phyloP scores from a whole-genome alignment of 2,888 invertebrate genomes.

The Drosophila mimica region DNA sequence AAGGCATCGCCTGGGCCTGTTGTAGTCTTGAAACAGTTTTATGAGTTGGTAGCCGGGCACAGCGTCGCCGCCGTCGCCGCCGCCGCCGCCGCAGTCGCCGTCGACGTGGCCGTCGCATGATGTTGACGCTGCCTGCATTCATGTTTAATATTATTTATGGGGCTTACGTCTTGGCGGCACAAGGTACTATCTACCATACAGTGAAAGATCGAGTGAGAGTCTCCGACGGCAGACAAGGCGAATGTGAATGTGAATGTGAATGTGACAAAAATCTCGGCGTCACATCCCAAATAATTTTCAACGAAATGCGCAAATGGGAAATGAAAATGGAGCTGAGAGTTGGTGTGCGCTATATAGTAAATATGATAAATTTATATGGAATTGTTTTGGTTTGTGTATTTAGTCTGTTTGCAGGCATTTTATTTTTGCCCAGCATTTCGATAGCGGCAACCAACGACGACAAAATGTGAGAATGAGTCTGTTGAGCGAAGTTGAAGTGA shows the following conservation, averaged over 20 bases:
- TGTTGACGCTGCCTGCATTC: constrained; percentile 63
- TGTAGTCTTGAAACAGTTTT: constrained; percentile 62
- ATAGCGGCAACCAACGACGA: constrained; percentile 5
- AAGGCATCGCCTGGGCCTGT: constrained; percentile 52
- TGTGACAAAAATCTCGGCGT: constrained; percentile 73
- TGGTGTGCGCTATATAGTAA: constrained; percentile 50
- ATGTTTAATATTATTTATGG: constrained; percentile 80
- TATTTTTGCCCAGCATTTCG: constrained; percentile 35
- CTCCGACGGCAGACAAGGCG: constrained; percentile 29
- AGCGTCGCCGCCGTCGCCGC: constrained; percentile 19
- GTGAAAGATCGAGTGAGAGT: constrained; percentile 64
- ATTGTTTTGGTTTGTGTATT: constrained; percentile 62
- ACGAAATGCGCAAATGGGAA: constrained; percentile 65
- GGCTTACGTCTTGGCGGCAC: constrained; percentile 55
- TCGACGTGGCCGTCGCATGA: constrained; percentile 43
- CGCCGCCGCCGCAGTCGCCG: constrained; percentile 4
- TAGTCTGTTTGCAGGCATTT: constrained; percentile 39
- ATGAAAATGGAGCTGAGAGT: constrained; percentile 28
- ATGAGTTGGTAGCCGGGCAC: constrained; percentile 68
- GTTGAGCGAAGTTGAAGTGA: constrained; percentile 74
- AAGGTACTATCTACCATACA: constrained; percentile 31
- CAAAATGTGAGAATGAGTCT: constrained; percentile 73
- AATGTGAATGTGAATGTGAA: constrained; percentile 34
- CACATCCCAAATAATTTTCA: constrained; percentile 83
- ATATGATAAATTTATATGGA: constrained; percentile 82